Base-by-base conservation (phyloP, 2,113 vertebrate genomes). In the Rhea americana region DNA sequence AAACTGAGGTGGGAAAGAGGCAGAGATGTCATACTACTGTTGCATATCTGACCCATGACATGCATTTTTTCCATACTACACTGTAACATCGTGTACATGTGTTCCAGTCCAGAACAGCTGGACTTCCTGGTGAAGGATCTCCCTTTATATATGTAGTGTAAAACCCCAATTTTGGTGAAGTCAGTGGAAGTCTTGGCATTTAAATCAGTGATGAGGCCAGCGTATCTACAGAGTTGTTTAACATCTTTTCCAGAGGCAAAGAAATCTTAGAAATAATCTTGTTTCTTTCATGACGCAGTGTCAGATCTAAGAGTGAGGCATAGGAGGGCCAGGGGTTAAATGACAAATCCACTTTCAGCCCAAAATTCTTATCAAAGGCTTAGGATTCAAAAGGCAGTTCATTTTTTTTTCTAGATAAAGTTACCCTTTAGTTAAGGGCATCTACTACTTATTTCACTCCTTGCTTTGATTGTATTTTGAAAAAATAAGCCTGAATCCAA, bases 21-120 rank as follows among this genome's bases (percentile, higher is more conserved):
- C 13, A 18, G 43, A 71, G 12, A 9, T 61, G 18, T 30, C 67
- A 41, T 83, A 39, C 7, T 71, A 4, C 30, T 35, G 5, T 55
- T 92, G 28, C 5, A 2, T 71, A 28, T 74, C 55, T 72, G n/a
- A n/a, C 1, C 3, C 0, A 0, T 51, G 14, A 26, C 2, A 2
- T 3, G 2, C 21, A 25, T 67, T 22, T 66, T 25, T 51, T 9
- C 71, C 24, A 3, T 9, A 2, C 5, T 76, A 55, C 48, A 37
- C 20, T 45, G 26, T 62, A 84, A 20, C 17, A 22, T 41, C 30
- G 8, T 5, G 37, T 28, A 71, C 13, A 16, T 22, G 18, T 82
- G 43, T 45, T 87, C 20, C 28, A n/a, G 15, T 51, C 26, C 21
- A 25, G 37, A 53, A 43, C 53, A 75, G 30, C 9, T 65, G 14